These are phyloP conservation scores for Brachionus calyciflorus DNA, from an alignment of 1,140 invertebrate genomes.

Conservation along the genomic window DNA sequence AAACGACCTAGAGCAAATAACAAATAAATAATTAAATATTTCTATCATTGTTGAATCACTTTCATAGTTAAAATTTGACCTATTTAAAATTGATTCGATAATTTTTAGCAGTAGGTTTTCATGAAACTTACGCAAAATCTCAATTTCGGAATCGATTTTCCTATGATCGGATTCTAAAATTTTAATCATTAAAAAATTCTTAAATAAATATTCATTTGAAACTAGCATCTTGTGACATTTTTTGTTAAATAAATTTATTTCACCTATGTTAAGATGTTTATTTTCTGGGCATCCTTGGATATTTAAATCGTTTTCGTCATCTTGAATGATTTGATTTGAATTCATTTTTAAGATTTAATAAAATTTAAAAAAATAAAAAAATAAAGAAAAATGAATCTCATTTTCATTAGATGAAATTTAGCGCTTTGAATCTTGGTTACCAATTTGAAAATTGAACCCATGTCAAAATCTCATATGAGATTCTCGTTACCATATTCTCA, in stretches of 20 bases:
- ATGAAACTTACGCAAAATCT: neutral
- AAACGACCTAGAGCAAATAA: neutral
- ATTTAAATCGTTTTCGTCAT: no score
- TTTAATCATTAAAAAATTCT: constrained; percentile 16
- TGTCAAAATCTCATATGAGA: no score
- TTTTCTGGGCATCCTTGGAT: no score
- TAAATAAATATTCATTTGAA: constrained; percentile 23
- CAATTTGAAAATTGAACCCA: no score
- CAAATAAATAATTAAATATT: constrained; percentile 5
- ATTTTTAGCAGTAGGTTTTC: neutral
- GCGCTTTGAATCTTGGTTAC: no score
- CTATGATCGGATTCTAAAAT: constrained; percentile 15
- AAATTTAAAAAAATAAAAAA: no score
- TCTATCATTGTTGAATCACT: neutral
- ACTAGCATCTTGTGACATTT: neutral
- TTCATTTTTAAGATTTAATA: no score
- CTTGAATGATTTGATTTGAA: no score
- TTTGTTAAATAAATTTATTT: neutral
- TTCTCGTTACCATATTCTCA: no score
- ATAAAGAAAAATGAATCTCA: no score
- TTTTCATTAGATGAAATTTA: no score
- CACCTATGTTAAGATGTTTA: neutral
- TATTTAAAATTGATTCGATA: neutral
- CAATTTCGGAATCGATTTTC: no score
- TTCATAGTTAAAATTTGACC: neutral